These are phyloP conservation scores for Sylvietta virens DNA, from an alignment of 2,113 vertebrate species.

Conservation along the genomic window DNA sequence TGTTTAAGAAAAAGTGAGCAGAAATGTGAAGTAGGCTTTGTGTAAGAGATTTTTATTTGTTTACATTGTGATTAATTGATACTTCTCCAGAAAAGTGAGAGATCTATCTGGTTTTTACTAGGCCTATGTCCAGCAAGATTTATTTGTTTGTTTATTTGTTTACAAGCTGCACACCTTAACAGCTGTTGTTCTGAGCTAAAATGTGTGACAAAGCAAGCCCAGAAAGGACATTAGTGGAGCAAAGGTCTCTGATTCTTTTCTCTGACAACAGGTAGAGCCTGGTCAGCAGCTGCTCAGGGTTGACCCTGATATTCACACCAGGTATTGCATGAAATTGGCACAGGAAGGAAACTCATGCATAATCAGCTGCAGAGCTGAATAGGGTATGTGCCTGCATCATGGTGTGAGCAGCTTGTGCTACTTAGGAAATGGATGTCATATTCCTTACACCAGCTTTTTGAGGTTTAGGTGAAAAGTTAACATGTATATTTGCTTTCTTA, in stretches of 20 bases:
- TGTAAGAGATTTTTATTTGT: not conserved
- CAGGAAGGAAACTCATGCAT: not conserved
- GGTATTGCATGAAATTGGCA: not conserved
- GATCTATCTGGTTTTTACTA: not conserved
- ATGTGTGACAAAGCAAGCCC: not conserved
- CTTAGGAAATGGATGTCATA: not conserved
- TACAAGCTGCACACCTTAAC: not conserved
- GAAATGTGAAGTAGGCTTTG: not conserved
- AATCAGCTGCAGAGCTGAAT: not conserved
- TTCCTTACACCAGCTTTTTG: not conserved
- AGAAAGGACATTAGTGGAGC: not conserved
- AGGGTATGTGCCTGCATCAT: rapidly evolving
- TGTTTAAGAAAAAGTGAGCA: not conserved
- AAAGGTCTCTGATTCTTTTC: not conserved
- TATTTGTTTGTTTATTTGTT: not conserved
- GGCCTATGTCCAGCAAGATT: not conserved
- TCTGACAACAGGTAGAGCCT: not conserved
- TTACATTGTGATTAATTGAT: not conserved
- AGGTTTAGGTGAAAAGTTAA: not conserved
- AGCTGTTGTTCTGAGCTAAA: not conserved
- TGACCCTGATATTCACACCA: not conserved
- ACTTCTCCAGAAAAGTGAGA: not conserved
- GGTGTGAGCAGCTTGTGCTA: not conserved
- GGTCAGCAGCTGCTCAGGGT: not conserved
- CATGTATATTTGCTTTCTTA: not conserved